Evolutionary conservation across 1,140 invertebrate genomes (phyloP), one percentile per base, ranked within the genome.

Genomic region (Drosophila kikkawai): DNA sequence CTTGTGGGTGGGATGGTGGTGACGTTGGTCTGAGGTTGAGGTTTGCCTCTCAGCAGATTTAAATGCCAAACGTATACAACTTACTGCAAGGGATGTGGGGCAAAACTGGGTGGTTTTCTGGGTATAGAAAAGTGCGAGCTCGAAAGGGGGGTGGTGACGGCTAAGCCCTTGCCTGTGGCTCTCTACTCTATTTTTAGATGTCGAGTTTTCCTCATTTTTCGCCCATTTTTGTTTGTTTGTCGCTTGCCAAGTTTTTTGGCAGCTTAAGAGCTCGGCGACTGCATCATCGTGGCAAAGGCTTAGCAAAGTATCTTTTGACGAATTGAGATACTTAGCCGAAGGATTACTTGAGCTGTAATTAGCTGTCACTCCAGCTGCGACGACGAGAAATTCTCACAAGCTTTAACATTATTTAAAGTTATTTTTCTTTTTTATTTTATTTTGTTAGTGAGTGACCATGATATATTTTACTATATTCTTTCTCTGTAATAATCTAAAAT

Each of bases 221-320:
- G 53, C 19, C 34, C 61, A 57, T 47, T 65, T 66, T 39, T 76
- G 56, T 51, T 76, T 73, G 70, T 56, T 76, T 74, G 57, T 75
- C 58, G 74, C 64, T 77, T 78, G 65, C 42, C 75, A 78, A 78
- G 74, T 78, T 78, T 75, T 80, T 82, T 75, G 69, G 69, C 75
- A 80, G 77, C 81, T 84, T 75, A 82, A 83, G 75, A 81, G 66
- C 67, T 55, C 42, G 26, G 42, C 47, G 26, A 66, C 58, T 64
- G 39, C 70, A 76, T 63, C 59, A 59, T 79, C 65, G 70, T 59
- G 60, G 67, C 34, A 50, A 84, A 61, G 67, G 74, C 73, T 84
- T 84, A 80, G 57, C 41, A 73, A 85, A 84, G 61, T 85, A 85
- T 79, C 75, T 78, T 77, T 78, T 84, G 73, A 84, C 67, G 74